phyloP scores from a whole-genome alignment of 2,888 invertebrate species.

The Cinara cedri region DNA sequence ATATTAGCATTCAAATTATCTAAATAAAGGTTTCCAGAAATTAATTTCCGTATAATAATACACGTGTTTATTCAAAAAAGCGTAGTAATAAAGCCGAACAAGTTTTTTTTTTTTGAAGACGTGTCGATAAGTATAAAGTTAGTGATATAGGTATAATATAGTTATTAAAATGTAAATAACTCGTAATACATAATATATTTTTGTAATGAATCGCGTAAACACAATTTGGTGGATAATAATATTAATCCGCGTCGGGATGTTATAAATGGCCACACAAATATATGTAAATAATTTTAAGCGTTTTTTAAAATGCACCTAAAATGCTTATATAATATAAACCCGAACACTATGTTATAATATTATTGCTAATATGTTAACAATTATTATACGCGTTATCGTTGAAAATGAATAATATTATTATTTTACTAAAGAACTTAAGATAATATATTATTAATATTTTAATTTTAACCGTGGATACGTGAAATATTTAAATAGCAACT shows the following conservation, averaged over 20 bases:
- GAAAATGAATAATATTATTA: constrained; percentile 24
- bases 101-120: too few species aligned
- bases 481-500: constrained; percentile 14
- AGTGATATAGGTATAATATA: too few species aligned
- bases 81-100: too few species aligned
- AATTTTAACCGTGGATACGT: not conserved
- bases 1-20: too few species aligned
- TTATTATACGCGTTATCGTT: constrained; percentile 5
- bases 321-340: constrained; percentile 51
- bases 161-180: too few species aligned
- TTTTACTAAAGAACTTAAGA: constrained; percentile 14
- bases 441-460: constrained; percentile 20
- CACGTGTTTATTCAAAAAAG: too few species aligned
- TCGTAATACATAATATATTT: not conserved
- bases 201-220: too few species aligned
- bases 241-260: too few species aligned
- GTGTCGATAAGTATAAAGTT: too few species aligned
- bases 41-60: too few species aligned
- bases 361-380: constrained; percentile 31
- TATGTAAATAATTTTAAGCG: constrained; percentile 33
- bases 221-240: too few species aligned
- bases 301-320: constrained; percentile 50
- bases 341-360: constrained; percentile 24
- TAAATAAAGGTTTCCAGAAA: too few species aligned
- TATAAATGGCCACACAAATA: constrained; percentile 40